Base-by-base conservation (phyloP, 2,797 vertebrate species). In the Paguma larvata region DNA sequence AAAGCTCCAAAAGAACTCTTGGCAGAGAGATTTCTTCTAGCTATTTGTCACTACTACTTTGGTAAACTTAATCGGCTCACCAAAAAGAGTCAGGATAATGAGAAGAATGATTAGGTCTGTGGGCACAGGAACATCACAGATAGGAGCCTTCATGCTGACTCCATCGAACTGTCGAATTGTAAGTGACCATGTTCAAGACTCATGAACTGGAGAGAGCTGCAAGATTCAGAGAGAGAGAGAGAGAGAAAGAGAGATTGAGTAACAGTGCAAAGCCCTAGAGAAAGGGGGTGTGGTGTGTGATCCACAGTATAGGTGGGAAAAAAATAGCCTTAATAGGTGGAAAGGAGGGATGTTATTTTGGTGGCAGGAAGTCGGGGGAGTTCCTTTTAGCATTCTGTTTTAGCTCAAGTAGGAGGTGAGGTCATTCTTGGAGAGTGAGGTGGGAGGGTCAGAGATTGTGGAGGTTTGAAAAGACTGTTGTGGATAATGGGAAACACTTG, bases 41-140 rank as follows among this genome's bases (percentile, higher is more conserved):
- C 97, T 99, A 99, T 99, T 99, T 99, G 98, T 99, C 99, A 72
- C 98, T 98, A 97, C 98, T 99, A 98, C 99, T 99, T 99, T 99
- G 99, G 98, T 99, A 99, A 97, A 99, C 99, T 72, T 99, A 98
- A 98, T 99, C 99, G 77, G 99, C 99, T 99, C 99, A 97, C 99
- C 99, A 15, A 99, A 99, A 18, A 99, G 99, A 85, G 99, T 98
- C 91, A 99, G 99, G 97, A 99, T 99, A 97, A 99, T 99, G 15
- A 99, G 99, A 80, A 99, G 98, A 92, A 99, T 98, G 97, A 98
- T 98, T 97, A 99, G 99, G 94, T 99, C 99, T 30, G 98, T 99
- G 98, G 97, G 99, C 99, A 98, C 99, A 99, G 99, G 99, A 73
- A 99, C 99, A 97, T 99, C 99, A 91, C 99, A 99, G 98, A 98